These are phyloP conservation scores for Periphyllus acericola DNA, from an alignment of 2,888 invertebrate species.

Conservation along the genomic window DNA sequence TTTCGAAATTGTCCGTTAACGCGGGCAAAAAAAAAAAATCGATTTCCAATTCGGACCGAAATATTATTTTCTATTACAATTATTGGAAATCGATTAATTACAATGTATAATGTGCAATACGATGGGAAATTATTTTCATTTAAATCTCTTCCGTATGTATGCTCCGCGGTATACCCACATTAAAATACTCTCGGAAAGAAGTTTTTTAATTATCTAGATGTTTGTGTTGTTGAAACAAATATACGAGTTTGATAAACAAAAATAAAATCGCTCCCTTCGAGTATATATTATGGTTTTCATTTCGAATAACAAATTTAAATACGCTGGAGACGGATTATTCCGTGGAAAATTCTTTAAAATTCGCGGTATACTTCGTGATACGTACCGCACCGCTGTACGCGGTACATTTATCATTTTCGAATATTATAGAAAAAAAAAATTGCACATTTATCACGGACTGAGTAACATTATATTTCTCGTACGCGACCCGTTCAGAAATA, in stretches of 20 bases:
- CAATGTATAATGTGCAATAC: neutral
- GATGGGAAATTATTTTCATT: neutral
- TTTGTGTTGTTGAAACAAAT: neutral
- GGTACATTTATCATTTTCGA: neutral
- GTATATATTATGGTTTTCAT: neutral
- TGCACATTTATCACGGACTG: neutral
- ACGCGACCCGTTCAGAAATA: neutral
- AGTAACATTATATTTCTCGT: neutral
- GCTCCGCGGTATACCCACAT: neutral
- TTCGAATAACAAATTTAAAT: neutral
- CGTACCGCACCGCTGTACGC: neutral
- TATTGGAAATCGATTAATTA: neutral
- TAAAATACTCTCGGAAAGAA: neutral
- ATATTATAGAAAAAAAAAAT: neutral
- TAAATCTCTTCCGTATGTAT: neutral
- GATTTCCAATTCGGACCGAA: neutral
- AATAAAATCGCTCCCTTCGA: neutral
- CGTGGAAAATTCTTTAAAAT: neutral
- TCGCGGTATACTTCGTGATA: neutral
- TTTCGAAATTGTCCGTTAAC: neutral
- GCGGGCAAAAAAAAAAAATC: neutral
- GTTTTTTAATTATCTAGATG: slow-evolving; percentile 40
- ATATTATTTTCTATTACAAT: neutral
- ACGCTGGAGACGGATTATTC: neutral
- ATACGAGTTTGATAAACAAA: slow-evolving; percentile 5